These are phyloP conservation scores for Thyatira batis DNA, from an alignment of 2,888 invertebrate genomes.

Conservation along the genomic window DNA sequence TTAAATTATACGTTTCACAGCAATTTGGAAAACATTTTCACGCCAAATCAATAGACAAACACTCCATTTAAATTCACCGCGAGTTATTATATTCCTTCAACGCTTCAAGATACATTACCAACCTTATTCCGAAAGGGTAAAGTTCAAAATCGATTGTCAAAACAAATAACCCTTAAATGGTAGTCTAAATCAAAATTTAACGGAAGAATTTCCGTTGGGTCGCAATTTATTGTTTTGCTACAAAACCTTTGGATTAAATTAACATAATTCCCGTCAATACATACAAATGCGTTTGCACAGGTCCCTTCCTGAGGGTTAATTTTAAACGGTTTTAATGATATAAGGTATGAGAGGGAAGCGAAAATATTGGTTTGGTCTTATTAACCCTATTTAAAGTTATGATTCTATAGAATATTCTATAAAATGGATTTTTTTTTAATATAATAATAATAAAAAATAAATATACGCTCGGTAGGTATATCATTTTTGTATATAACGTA, in stretches of 20 bases:
- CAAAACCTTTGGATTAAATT: slow-evolving; percentile 1
- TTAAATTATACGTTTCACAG: too few relatives aligned
- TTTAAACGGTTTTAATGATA: not conserved
- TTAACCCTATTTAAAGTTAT: too few relatives aligned
- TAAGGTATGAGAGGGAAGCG: not conserved
- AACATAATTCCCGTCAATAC: slow-evolving; percentile 4
- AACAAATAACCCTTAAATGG: not conserved
- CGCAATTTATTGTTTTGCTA: not conserved
- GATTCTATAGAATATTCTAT: too few relatives aligned
- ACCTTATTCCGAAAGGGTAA: not conserved
- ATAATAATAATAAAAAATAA: too few relatives aligned
- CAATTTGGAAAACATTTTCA: not conserved
- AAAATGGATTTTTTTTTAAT: too few relatives aligned
- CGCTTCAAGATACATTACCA: not conserved
- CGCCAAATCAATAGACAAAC: not conserved
- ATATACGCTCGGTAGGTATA: too few relatives aligned
- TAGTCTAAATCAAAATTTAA: not conserved
- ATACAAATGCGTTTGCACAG: slow-evolving; percentile 1
- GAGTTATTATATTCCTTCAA: not conserved
- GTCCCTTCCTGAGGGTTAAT: not conserved
- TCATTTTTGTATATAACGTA: too few relatives aligned
- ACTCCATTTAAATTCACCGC: not conserved
- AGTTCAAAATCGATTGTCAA: not conserved
- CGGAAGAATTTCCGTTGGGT: not conserved
- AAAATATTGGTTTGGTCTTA: too few relatives aligned